Conservation (phyloP, 2,113 vertebrate genomes). For the Machaerirhynchus nigripectus region DNA sequence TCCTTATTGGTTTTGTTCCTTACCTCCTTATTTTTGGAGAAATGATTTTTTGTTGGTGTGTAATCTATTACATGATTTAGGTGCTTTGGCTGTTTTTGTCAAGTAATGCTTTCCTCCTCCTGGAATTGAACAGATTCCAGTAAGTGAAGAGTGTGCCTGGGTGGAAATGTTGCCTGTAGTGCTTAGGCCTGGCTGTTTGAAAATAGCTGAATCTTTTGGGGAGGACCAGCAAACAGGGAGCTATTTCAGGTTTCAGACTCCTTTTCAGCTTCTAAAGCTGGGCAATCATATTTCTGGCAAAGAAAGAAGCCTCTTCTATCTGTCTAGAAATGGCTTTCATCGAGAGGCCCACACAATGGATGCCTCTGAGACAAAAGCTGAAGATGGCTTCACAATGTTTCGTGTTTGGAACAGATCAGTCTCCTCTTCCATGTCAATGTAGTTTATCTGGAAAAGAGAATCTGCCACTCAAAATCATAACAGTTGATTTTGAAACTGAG, state of each 20-base stretch:
- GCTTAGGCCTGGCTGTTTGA: not conserved
- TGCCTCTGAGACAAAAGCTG: not conserved
- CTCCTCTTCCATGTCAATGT: not conserved
- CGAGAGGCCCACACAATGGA: not conserved
- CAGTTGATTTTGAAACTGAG: conserved; percentile 6
- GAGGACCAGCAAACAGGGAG: not conserved
- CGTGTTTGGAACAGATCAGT: not conserved
- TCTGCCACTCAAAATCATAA: not conserved
- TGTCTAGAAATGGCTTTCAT: not conserved
- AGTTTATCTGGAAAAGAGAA: not conserved
- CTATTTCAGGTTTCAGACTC: not conserved
- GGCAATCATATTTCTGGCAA: not conserved
- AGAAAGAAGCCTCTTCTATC: not conserved
- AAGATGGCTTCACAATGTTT: not conserved
- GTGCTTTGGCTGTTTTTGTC: not conserved
- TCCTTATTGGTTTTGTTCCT: not conserved
- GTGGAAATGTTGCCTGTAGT: not conserved
- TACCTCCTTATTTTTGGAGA: not conserved
- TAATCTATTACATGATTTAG: not conserved
- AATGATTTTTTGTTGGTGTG: not conserved
- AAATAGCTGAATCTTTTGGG: not conserved
- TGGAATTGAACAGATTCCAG: not conserved
- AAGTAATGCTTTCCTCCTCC: not conserved
- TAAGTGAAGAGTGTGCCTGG: not conserved
- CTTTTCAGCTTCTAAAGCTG: not conserved